Evolutionary conservation across 2,113 vertebrate genomes (phyloP).

Genomic region (Vimba vimba): DNA sequence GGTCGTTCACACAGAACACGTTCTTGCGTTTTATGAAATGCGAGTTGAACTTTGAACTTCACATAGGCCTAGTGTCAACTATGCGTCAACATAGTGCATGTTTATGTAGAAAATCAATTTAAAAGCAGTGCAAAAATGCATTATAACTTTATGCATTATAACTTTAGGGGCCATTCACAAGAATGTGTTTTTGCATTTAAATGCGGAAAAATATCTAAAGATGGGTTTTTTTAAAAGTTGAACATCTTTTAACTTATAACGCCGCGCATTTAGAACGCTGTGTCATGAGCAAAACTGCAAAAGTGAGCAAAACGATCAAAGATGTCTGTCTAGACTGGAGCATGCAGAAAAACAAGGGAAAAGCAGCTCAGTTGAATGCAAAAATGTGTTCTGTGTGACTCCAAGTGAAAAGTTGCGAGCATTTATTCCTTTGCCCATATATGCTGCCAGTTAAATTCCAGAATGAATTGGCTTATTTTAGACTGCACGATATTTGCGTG

Average conservation of each 20-base stretch:
- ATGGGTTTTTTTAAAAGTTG: not conserved
- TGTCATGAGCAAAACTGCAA: not conserved
- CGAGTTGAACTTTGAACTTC: not conserved
- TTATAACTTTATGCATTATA: not conserved
- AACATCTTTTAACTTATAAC: not conserved
- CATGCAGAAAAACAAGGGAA: not conserved
- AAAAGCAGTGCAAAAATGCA: not conserved
- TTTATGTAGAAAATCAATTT: not conserved
- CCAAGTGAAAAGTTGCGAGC: not conserved
- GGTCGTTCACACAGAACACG: not conserved
- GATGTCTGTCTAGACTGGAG: too few relatives aligned
- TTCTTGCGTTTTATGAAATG: not conserved
- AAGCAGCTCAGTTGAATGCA: not conserved
- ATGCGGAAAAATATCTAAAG: not conserved
- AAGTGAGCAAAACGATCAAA: too few relatives aligned
- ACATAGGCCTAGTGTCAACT: too few relatives aligned
- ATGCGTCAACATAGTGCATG: not conserved
- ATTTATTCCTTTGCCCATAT: not conserved
- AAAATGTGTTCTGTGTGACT: not conserved
- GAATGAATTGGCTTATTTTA: not conserved
- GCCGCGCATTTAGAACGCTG: not conserved
- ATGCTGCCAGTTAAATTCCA: not conserved
- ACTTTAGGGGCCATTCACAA: not conserved
- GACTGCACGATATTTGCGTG: not conserved
- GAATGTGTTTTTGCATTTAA: not conserved